These are phyloP conservation scores for Mesochorus sp. DNA, from an alignment of 2,888 invertebrate genomes.

Conservation along the genomic window DNA sequence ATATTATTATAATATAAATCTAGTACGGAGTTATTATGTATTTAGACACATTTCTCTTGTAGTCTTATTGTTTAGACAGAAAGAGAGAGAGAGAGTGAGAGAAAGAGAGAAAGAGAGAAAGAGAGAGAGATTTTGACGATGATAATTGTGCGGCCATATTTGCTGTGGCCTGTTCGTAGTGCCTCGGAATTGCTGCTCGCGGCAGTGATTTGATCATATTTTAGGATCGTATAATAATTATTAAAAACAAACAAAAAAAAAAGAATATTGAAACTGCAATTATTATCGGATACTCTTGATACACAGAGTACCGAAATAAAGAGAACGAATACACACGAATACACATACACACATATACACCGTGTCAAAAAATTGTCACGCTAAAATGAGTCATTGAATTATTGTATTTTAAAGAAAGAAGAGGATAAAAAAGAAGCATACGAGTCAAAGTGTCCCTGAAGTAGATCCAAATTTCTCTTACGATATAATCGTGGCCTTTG, in stretches of 20 bases:
- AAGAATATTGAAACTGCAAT: slow-evolving; percentile 78
- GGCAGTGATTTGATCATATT: slow-evolving; percentile 82
- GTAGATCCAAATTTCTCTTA: slow-evolving; percentile 70
- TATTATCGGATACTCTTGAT: slow-evolving; percentile 78
- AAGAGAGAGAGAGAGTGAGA: neutral
- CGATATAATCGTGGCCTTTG: slow-evolving; percentile 74
- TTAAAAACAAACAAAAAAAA: no score
- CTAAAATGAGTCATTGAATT: slow-evolving; percentile 76
- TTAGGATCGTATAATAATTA: slow-evolving; percentile 79
- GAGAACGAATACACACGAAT: slow-evolving; percentile 21
- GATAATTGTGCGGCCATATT: slow-evolving; percentile 81
- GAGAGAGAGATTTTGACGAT: slow-evolving; percentile 72
- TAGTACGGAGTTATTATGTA: slow-evolving; percentile 76
- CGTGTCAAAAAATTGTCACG: slow-evolving; percentile 68
- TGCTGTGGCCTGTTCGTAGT: slow-evolving; percentile 82
- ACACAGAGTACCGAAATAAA: slow-evolving; percentile 70
- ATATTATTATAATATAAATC: slow-evolving; percentile 77
- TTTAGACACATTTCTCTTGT: slow-evolving; percentile 71
- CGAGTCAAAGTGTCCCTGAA: slow-evolving; percentile 64
- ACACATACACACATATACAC: slow-evolving; percentile 52
- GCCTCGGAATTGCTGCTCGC: slow-evolving; percentile 82
- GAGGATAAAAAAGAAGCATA: slow-evolving; percentile 31
- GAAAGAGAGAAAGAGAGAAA: slow-evolving; percentile 70
- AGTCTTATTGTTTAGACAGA: slow-evolving; percentile 64
- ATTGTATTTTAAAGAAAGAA: slow-evolving; percentile 73